Base-by-base conservation (phyloP, 2,797 vertebrate genomes). In the Myotis myotis region DNA sequence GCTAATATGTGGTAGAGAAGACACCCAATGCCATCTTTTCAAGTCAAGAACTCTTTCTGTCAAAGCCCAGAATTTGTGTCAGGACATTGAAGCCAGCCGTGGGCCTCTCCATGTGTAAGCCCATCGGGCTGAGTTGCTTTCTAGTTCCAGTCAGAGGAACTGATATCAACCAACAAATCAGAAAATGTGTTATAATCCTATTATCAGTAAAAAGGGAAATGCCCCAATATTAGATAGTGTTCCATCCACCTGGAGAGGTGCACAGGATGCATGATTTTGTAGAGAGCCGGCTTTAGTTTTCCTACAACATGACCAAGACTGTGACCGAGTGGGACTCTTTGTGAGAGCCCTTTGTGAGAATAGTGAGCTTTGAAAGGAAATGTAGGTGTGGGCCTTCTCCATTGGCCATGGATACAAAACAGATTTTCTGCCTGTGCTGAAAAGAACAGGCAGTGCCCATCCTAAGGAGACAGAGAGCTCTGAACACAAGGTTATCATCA, bases 371-470 rank as follows among this genome's bases (percentile, higher is more conserved):
- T 92, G 70, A 86, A 94, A 90, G 49, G 74, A 90, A 70, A 33
- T 79, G 47, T 3, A 41, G 23, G 30, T 38, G 44, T 19, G 28
- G 79, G 4, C 44, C 41, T 78, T 79, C 30, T 84, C 68, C 44
- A 64, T 80, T 94, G 84, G 44, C 86, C 57, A 80, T 92, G 87
- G 62, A 71, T 68, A 87, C 76, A 92, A 84, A 97, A 75, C 66
- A 85, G 55, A 49, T 83, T 84, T 94, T 89, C 78, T 83, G 78
- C 68, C 47, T 92, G 90, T 89, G 86, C 88, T 89, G 70, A 74
- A 90, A 79, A 95, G 75, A 81, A 93, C 38, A 87, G 72, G 68
- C 55, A 16, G 85, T 68, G 25, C n/a, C 41, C 74, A 55, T 80
- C 95, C 70, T 78, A 68, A 79, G 25, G 19, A 78, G 57, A 89